Base-by-base conservation (phyloP, 2,113 vertebrate genomes). In the Cebus imitator region DNA sequence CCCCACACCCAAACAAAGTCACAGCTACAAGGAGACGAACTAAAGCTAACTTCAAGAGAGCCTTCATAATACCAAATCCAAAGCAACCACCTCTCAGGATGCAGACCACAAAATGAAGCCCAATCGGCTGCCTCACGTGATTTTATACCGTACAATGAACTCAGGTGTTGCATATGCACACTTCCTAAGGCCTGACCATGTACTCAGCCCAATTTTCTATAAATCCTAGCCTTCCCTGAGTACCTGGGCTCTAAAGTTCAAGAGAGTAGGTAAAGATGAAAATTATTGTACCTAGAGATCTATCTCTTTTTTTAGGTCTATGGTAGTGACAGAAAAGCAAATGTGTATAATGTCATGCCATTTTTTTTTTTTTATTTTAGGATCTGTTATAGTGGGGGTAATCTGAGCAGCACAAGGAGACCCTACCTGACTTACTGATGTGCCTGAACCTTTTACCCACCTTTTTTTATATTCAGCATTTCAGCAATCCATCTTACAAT, bases 111-210 rank as follows among this genome's bases (percentile, higher is more conserved):
- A 73, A 45, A 35, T 2, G n/a, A 57, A 50, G 52, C 40, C 17
- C 21, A 4, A 40, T 17, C 21, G 2, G 79, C 23, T 37, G 9
- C 68, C 32, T 8, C 23, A 0, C 0, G 4, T 48, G 21, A 25
- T 37, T 45, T 58, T 72, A 57, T 48, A 18, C 52, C 37, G 3
- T 10, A 5, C 21, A 18, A 12, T 3, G 40, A 58, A 17, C 52
- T 21, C 90, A 92, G 90, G 80, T 75, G 68, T 48, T 48, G 32
- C 16, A 0, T 6, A 20, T 48, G 4, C 37, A 72, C 14, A 8
- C 9, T 16, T 25, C 79, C 27, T 27, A 12, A 27, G 17, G 57
- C 75, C 43, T 27, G 6, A 30, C 43, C 43, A 10, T 6, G 25
- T 16, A 45, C 13, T 25, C 37, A 45, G 30, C 50, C 66, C 37